Evolutionary conservation across 2,113 vertebrate genomes (phyloP), one percentile per base, ranked within the genome.

Genomic region (Polyodon spathula): DNA sequence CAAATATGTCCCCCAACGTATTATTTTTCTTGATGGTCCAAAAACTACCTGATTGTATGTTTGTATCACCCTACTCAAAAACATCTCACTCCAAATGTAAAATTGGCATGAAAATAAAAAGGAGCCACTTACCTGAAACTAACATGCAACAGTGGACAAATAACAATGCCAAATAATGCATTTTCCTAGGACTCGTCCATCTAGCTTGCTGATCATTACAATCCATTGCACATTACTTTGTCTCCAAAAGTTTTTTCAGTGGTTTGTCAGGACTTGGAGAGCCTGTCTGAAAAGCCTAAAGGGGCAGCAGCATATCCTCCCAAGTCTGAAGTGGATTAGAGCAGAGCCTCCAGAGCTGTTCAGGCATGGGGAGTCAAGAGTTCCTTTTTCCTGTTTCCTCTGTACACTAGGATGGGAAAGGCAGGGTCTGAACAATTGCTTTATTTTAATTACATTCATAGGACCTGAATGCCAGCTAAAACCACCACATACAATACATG

Each of bases 301-400:
- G 17, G 6, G 3, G 53, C 10, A n/a, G 17, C 17, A 10, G 17
- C 15, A 37, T 9, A 55, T 55, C 53, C 9, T 27, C 10, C n/a
- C 53, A 16, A 16, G 16, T 37, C 14, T 39, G 9, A 16, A 58
- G 56, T 17, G 40, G 39, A 15, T 38, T 41, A 39, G 39, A 8
- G 10, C 69, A n/a, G 16, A 59, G 42, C 55, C 63, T 57, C 86
- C 82, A 79, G 76, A 84, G 76, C 83, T 81, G 80, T 82, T 81
- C 85, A 83, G 88, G 79, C 80, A 78, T 81, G 80, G 88, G 90
- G 90, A 92, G 87, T 86, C 81, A 87, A 86, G 54, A 68, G 88
- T 92, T 92, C 90, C 89, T 86, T 91, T 90, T 92, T 92, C 88
- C 90, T 92, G 89, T 92, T 90, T 91, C 90, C 88, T 89, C 86